Base-by-base conservation (phyloP, 2,888 invertebrate species). In the Nephrotoma guestfalica region DNA sequence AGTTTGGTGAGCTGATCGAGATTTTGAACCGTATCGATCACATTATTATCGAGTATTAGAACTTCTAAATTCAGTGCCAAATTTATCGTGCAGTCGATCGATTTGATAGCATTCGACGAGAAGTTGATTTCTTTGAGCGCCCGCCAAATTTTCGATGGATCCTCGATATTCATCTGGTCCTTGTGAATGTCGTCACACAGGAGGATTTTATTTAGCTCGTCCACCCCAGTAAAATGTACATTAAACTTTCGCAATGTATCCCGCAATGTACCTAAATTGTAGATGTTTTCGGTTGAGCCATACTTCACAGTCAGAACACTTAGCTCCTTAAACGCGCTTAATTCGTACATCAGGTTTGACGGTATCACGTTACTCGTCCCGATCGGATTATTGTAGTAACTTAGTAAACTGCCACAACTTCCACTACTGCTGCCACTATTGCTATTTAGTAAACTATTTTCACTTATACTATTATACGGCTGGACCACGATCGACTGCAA, bases 161-260 rank as follows among this genome's bases (percentile, higher is more conserved):
- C 89, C 88, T 90, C 89, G 83, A 91, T 86, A 40, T 51, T 87
- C 90, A 90, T 88, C 89, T 91, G 88, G 86, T 92, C 91, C 90
- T 96, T 96, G 89, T 97, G 96, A 88, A 97, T 92, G 88, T 96
- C 94, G 91, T 97, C 98, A 90, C 97, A 97, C 87, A 97, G 93
- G 7, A 97, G 93, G 88, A 97, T 93, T 90, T 97, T 96, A 89
- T 95, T 95, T 86, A 97, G 93, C 86, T 89, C 90, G 2, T 90
- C 90, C 18, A 91, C 90, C 15, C 90, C 90, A 13, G 91, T 91
- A 86, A 90, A 91, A 87, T 91, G 90, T 6, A 91, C 91, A 87
- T 90, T 89, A 45, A 91, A 90, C 89, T 89, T 92, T 92, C 88
- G 93, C 92, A 90, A 93, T 89, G 88, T 93, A 18, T 88, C 87